Percentiles rank a stretch among this genome's conserved stretches.
Conservation (phyloP, 2,888 invertebrate species). For the Eristalis intricaria region DNA sequence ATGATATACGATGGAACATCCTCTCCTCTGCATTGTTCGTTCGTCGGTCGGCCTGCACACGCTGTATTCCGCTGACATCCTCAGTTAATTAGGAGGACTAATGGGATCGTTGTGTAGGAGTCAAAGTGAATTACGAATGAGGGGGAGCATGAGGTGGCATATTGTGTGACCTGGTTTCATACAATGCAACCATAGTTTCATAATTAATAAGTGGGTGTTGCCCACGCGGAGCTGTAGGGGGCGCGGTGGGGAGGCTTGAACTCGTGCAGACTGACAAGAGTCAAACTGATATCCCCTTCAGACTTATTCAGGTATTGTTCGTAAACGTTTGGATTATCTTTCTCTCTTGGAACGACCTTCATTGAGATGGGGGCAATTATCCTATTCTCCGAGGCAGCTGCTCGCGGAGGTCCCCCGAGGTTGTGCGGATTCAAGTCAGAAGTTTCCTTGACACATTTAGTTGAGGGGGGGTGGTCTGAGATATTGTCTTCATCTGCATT, state of each 20-base stretch:
- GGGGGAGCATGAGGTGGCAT: slow-evolving; percentile 6
- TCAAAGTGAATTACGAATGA: slow-evolving; percentile 53
- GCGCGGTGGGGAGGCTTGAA: background rate
- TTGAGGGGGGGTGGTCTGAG: too few species aligned
- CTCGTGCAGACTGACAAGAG: background rate
- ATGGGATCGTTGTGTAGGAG: slow-evolving; percentile 65
- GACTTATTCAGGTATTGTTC: background rate
- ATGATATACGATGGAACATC: slow-evolving; percentile 11
- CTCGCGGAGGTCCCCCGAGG: background rate
- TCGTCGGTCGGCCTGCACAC: background rate
- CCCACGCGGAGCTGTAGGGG: background rate
- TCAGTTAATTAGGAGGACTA: slow-evolving; percentile 69
- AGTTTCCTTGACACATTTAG: background rate
- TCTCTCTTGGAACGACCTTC: background rate
- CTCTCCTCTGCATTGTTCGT: background rate
- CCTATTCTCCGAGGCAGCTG: background rate
- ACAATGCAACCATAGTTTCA: slow-evolving; percentile 41
- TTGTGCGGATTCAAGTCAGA: background rate
- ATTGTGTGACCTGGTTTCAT: slow-evolving; percentile 50
- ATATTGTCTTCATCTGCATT: too few species aligned
- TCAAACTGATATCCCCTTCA: background rate
- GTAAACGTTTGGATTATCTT: background rate
- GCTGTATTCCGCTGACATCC: slow-evolving; percentile 57
- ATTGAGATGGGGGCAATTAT: background rate
- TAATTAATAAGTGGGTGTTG: slow-evolving; percentile 47